phyloP scores from a whole-genome alignment of 1,140 invertebrate species.

The Globodera ellingtonae region DNA sequence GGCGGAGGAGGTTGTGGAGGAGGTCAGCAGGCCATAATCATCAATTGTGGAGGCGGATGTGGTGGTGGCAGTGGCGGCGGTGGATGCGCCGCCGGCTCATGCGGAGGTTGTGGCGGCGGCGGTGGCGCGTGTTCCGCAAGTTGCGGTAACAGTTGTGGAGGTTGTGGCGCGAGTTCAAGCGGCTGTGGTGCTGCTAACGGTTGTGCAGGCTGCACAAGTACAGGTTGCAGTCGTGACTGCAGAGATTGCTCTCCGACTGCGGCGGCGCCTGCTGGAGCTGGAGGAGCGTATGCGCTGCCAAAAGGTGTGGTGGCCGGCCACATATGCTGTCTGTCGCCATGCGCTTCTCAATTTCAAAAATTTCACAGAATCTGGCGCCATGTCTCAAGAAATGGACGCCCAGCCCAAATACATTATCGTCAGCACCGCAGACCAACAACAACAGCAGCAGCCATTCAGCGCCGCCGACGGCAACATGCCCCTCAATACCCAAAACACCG shows the following conservation, averaged over 20 bases:
- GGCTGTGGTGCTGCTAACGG: background rate
- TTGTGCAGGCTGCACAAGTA: background rate
- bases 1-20: slow-evolving; percentile 4
- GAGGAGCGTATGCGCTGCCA: background rate
- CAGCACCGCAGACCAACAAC: background rate
- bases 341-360: too few species aligned
- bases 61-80: background rate
- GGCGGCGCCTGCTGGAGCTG: background rate
- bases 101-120: background rate
- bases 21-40: background rate
- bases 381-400: background rate
- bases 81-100: background rate
- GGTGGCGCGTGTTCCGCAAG: background rate
- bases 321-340: too few species aligned
- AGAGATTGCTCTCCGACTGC: background rate
- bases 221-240: background rate
- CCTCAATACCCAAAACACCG: background rate
- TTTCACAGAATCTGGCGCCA: background rate
- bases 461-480: background rate
- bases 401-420: background rate
- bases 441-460: background rate
- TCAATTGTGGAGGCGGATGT: background rate
- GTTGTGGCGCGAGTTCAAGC: background rate
- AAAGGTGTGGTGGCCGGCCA: background rate
- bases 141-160: background rate